Conservation (phyloP, 2,797 vertebrate genomes). For the Labeo calbasu region DNA sequence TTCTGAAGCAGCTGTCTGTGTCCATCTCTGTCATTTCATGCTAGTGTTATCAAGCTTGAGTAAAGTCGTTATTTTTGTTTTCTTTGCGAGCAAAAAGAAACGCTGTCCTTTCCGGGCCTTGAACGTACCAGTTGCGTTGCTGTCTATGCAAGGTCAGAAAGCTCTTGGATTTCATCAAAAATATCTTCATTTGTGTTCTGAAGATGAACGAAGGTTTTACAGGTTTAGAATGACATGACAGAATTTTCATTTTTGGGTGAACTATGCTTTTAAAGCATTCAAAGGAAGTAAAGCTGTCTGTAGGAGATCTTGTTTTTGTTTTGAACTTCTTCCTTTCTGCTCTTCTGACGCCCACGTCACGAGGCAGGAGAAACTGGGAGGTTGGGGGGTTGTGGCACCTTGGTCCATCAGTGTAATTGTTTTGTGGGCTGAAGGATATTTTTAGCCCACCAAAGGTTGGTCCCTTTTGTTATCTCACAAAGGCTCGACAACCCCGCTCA, state of each 20-base stretch:
- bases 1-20: conserved; percentile 7
- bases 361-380: conserved; percentile 35
- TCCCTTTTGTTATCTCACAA: conserved; percentile 70
- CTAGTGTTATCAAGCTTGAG: neutral
- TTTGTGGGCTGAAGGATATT: conserved; percentile 67
- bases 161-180: too few relatives aligned
- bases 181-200: too few relatives aligned
- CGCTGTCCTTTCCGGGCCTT: too few relatives aligned
- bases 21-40: neutral
- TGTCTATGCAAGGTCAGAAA: too few relatives aligned
- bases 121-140: too few relatives aligned
- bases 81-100: too few relatives aligned
- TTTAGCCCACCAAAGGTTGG: conserved; percentile 63
- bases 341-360: conserved; percentile 45
- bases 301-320: conserved; percentile 25
- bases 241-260: neutral
- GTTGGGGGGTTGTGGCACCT: conserved; percentile 59
- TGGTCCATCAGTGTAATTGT: conserved; percentile 75
- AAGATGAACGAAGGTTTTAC: too few relatives aligned
- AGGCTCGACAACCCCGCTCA: conserved; percentile 61
- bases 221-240: too few relatives aligned
- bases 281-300: conserved; percentile 10
- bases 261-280: neutral
- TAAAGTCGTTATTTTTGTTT: too few relatives aligned
- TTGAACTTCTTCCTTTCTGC: conserved; percentile 46